Evolutionary conservation across 2,888 invertebrate genomes (phyloP), one percentile per base, ranked within the genome.

Genomic region (Pandemis cinnamomeana): DNA sequence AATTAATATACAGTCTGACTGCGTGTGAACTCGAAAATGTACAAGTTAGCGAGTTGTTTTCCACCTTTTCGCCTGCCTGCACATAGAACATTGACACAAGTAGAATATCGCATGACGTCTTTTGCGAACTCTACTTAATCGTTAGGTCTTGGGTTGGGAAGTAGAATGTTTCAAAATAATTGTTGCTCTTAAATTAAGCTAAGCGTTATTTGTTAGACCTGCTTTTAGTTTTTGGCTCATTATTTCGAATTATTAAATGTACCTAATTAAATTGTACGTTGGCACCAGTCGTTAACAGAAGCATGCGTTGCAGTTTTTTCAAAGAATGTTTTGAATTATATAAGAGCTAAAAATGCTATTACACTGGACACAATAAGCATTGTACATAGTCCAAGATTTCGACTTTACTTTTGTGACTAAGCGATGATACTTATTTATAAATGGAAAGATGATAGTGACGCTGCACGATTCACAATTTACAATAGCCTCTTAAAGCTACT

Each of bases 401-500:
- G 63, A 46, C 20, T 46, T 48, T 60, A 66, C 41, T 20, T 73
- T 73, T 73, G 69, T 73, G 73, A 73, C 69, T 73, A 60, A 64
- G 44, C 67, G 53, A 70, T 64, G 63, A 69, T 63, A 58, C 63
- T 69, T 72, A 72, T 68, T 27, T 42, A 69, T 64, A 69, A 64
- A 70, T 70, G 64, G 69, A 69, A 62, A 78, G 79, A 80, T 78
- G 80, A 76, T 79, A 78, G 6, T 75, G 76, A 78, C 76, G 75
- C 58, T 72, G 76, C 68, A 55, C 63, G 79, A 77, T 71, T 73
- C 76, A 77, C 76, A 77, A 66, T 73, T 75, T 75, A 78, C 71
- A 74, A 79, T 80, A 84, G 83, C 83, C 83, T 84, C 83, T 81
- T 78, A 72, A 77, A 73, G 72, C 63, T 72, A 67, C 42, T 53